phyloP scores from a whole-genome alignment of 1,140 invertebrate genomes.

The Callitettix versicolor region DNA sequence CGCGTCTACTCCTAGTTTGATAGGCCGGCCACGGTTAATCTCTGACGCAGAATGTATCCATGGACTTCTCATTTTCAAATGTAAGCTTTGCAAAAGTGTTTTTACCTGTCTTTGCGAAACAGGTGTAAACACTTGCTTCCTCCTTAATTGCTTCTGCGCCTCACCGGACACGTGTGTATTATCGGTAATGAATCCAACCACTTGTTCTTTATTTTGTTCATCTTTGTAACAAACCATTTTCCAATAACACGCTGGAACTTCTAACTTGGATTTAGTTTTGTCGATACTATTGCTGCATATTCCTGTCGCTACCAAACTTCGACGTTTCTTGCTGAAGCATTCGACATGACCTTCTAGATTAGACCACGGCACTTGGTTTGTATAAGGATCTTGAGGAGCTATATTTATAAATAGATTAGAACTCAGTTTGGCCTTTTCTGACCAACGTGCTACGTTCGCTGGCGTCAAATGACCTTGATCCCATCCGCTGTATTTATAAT shows the following conservation, averaged over 20 bases:
- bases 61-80: not conserved
- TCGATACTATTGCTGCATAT: not conserved
- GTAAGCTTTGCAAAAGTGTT: not conserved
- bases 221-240: constrained; percentile 19
- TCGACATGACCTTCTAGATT: constrained; percentile 8
- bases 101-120: constrained; percentile 8
- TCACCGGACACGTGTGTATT: not conserved
- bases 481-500: constrained; percentile 5
- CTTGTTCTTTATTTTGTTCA: constrained; percentile 5
- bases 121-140: constrained; percentile 9
- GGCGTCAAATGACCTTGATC: constrained; percentile 16
- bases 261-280: not conserved
- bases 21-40: not conserved
- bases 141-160: not conserved
- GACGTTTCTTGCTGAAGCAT: constrained; percentile 9
- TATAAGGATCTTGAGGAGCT: constrained; percentile 12
- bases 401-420: constrained; percentile 13
- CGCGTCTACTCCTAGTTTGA: not conserved
- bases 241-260: constrained; percentile 13
- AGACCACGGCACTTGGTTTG: constrained; percentile 10
- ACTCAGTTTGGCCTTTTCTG: constrained; percentile 7
- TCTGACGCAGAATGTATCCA: not conserved
- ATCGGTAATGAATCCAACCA: constrained; percentile 10
- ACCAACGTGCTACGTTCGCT: constrained; percentile 12
- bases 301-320: constrained; percentile 11